These are phyloP conservation scores for Diadegma fenestrale DNA, from an alignment of 2,888 invertebrate species.

Conservation along the genomic window DNA sequence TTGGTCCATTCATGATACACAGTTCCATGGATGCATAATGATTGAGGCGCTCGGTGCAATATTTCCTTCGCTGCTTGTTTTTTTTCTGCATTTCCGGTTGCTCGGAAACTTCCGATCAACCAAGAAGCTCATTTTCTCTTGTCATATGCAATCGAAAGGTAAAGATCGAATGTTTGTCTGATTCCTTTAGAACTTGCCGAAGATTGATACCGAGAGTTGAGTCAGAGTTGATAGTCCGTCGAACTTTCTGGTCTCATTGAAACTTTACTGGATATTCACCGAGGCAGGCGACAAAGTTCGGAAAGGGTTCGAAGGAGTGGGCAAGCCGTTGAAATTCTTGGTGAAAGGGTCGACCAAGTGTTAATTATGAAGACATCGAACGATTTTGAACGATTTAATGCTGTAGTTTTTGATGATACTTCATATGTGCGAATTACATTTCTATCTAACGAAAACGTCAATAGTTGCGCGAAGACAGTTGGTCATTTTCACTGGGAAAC, in stretches of 20 bases:
- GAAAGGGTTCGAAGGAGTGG: conserved; percentile 37
- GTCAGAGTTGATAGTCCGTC: conserved; percentile 67
- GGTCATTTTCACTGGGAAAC: not conserved
- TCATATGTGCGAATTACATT: not conserved
- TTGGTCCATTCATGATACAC: conserved; percentile 14
- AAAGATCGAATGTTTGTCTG: conserved; percentile 35
- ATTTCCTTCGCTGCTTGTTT: not conserved
- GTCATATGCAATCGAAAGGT: not conserved
- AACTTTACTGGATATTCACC: conserved; percentile 67
- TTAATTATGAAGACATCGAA: conserved; percentile 65
- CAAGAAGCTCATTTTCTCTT: not conserved
- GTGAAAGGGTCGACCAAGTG: conserved; percentile 69
- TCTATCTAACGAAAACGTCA: not conserved
- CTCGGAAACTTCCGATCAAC: not conserved
- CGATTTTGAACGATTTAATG: conserved; percentile 14
- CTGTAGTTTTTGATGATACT: not conserved
- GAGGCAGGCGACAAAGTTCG: conserved; percentile 61
- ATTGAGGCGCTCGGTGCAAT: not conserved
- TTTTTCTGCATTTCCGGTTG: not conserved
- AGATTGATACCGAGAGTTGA: conserved; percentile 36
- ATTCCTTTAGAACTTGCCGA: conserved; percentile 18
- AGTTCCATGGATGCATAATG: conserved; percentile 15
- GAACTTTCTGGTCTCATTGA: conserved; percentile 70
- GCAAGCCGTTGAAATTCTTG: conserved; percentile 65
- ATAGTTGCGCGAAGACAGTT: not conserved